phyloP scores from a whole-genome alignment of 2,797 vertebrate species.

The Epinephelus coioides region DNA sequence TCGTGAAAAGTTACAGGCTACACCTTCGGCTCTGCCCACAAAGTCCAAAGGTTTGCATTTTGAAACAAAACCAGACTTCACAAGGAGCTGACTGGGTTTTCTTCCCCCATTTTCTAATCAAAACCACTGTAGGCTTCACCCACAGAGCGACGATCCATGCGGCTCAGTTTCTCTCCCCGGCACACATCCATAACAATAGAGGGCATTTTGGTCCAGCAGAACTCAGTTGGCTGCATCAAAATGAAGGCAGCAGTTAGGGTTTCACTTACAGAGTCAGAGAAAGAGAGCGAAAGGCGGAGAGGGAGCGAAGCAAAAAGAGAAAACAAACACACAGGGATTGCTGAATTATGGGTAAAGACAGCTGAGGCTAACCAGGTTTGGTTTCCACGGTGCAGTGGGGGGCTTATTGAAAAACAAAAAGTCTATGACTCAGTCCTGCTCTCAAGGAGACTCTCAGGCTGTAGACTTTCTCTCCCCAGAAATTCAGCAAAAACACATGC shows the following conservation, averaged over 20 bases:
- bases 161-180: slow-evolving; percentile 69
- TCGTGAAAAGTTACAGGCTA: slow-evolving; percentile 20
- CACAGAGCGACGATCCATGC: slow-evolving; percentile 52
- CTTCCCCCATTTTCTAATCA: slow-evolving; percentile 62
- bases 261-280: slow-evolving; percentile 77
- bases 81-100: slow-evolving; percentile 52
- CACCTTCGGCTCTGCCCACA: slow-evolving; percentile 32
- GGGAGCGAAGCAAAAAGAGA: slow-evolving; percentile 59
- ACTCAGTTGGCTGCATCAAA: slow-evolving; percentile 76
- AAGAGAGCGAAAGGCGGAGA: slow-evolving; percentile 34
- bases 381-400: slow-evolving; percentile 80
- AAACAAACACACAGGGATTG: slow-evolving; percentile 81
- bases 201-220: slow-evolving; percentile 79
- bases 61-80: slow-evolving; percentile 51
- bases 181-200: slow-evolving; percentile 76
- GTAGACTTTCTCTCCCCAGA: slow-evolving; percentile 68
- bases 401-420: slow-evolving; percentile 84
- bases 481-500: slow-evolving; percentile 80
- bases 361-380: slow-evolving; percentile 87
- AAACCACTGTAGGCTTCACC: slow-evolving; percentile 67
- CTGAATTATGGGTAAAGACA: slow-evolving; percentile 87
- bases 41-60: slow-evolving; percentile 39
- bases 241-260: slow-evolving; percentile 82
- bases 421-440: slow-evolving; percentile 79
- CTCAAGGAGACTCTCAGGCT: slow-evolving; percentile 75